Evolutionary conservation across 2,797 vertebrate species (phyloP).

Genomic region (Chaetodon trifasciatus): DNA sequence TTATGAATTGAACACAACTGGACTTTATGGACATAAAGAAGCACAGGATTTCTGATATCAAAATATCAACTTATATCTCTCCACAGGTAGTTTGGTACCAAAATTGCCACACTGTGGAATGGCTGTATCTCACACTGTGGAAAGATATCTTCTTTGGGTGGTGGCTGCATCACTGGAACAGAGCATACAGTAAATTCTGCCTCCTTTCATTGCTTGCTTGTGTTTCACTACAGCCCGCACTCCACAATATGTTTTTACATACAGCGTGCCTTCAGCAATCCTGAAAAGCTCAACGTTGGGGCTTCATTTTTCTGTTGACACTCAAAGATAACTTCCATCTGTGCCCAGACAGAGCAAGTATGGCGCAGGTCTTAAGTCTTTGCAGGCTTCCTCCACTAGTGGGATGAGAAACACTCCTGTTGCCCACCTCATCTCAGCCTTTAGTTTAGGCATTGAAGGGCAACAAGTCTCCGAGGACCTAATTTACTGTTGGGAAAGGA

Average conservation of each 20-base stretch:
- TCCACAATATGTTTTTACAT: not conserved
- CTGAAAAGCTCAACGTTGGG: constrained; percentile 22
- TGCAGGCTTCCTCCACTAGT: constrained; percentile 29
- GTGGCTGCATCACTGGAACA: not conserved
- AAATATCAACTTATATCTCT: no score
- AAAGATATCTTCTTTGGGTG: not conserved
- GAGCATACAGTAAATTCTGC: not conserved
- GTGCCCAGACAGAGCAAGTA: constrained; percentile 1
- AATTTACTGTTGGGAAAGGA: constrained; percentile 58
- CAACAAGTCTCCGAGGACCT: constrained; percentile 59
- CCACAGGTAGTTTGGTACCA: no score
- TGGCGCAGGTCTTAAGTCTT: constrained; percentile 16
- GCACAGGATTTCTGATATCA: no score
- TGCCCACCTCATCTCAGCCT: constrained; percentile 52
- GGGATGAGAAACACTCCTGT: constrained; percentile 49
- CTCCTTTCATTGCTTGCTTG: not conserved
- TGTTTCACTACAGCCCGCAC: not conserved
- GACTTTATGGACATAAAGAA: no score
- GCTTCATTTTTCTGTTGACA: not conserved
- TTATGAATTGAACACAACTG: no score
- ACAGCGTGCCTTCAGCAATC: constrained; percentile 2
- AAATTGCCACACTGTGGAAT: no score
- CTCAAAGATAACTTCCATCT: constrained; percentile 3
- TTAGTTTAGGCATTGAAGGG: constrained; percentile 45
- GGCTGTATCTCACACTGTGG: no score